Conservation (phyloP, 1,140 invertebrate genomes). For the Nasonia vitripennis region DNA sequence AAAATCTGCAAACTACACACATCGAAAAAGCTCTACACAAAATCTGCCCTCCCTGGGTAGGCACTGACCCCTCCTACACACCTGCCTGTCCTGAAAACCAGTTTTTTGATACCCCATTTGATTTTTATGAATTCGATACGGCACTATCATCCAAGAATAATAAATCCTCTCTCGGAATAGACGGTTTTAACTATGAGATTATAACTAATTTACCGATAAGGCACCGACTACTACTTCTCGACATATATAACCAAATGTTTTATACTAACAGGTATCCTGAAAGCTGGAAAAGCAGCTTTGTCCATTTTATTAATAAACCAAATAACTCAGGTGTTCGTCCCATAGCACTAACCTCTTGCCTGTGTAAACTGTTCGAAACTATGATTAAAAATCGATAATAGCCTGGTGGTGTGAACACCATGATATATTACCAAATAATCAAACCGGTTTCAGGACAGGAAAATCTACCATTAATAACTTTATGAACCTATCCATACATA, state of each 20-base stretch:
- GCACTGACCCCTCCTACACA: no score
- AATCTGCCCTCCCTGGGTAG: not conserved
- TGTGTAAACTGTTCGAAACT: constrained; percentile 1
- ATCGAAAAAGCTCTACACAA: not conserved
- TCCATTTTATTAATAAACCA: constrained; percentile 18
- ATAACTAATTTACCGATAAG: not conserved
- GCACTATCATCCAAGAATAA: not conserved
- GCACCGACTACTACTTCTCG: not conserved
- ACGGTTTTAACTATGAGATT: not conserved
- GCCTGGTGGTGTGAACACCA: not conserved
- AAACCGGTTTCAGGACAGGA: not conserved
- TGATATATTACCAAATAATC: not conserved
- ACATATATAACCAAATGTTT: constrained; percentile 21
- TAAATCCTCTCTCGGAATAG: not conserved
- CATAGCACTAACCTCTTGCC: constrained; percentile 28
- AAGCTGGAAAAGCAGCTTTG: not conserved
- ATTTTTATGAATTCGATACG: not conserved
- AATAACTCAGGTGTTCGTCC: not conserved
- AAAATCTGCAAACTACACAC: not conserved
- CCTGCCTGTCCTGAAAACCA: no score
- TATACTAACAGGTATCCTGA: not conserved
- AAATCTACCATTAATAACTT: constrained; percentile 18
- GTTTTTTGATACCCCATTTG: not conserved
- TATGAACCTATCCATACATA: constrained; percentile 1
- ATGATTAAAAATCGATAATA: not conserved